Percentiles rank a stretch among this genome's conserved stretches.
phyloP scores from a whole-genome alignment of 1,140 invertebrate genomes.

The Bombus soroeensis region DNA sequence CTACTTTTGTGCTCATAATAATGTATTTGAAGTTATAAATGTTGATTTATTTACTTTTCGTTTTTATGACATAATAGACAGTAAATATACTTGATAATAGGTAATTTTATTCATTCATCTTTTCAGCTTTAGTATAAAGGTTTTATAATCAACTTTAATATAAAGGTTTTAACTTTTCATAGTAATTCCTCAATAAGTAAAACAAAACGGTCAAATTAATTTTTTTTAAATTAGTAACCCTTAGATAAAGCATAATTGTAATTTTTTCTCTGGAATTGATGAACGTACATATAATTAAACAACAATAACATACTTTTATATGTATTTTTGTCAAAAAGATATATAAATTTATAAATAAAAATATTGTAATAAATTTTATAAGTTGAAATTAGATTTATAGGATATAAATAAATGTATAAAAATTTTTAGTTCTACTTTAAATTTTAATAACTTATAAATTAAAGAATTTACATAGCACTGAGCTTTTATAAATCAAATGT shows the following conservation, averaged over 20 bases:
- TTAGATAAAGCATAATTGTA: slow-evolving; percentile 17
- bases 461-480: background rate
- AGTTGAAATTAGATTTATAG: slow-evolving; percentile 6
- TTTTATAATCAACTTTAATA: background rate
- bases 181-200: slow-evolving; percentile 16
- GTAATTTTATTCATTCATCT: slow-evolving; percentile 55
- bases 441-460: slow-evolving; percentile 17
- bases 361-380: slow-evolving; percentile 7
- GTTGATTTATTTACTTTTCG: slow-evolving; percentile 76
- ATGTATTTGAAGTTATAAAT: slow-evolving; percentile 71
- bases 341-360: background rate
- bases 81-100: slow-evolving; percentile 53
- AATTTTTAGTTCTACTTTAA: slow-evolving; percentile 31
- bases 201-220: slow-evolving; percentile 1
- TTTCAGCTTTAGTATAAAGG: slow-evolving; percentile 55
- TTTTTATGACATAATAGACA: slow-evolving; percentile 63
- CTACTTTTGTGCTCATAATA: slow-evolving; percentile 20
- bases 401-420: slow-evolving; percentile 18
- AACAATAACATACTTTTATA: slow-evolving; percentile 8
- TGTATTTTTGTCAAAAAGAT: slow-evolving; percentile 19
- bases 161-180: slow-evolving; percentile 23
- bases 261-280: slow-evolving; percentile 1
- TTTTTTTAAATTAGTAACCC: background rate
- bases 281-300: slow-evolving; percentile 11
- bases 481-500: slow-evolving; percentile 16